Evolutionary conservation across 1,140 invertebrate genomes (phyloP), one percentile per base, ranked within the genome.

Genomic region (Teleogryllus occipitalis): DNA sequence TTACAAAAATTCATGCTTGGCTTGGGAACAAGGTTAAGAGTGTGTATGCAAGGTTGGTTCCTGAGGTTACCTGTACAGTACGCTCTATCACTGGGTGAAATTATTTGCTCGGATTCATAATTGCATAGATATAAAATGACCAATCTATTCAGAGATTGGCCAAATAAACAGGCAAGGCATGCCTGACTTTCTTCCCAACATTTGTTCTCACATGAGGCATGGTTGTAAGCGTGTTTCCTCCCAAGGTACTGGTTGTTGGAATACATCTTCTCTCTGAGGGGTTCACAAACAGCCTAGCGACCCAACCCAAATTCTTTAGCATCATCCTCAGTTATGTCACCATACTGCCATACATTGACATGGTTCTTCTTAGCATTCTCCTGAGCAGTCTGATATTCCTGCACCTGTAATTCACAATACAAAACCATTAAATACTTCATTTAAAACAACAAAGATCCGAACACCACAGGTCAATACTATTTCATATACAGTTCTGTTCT

Each of bases 241-340:
- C 15, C 15, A 22, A 15, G 15, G 14, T 46, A 74, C 73, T 21
- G 73, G 27, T 74, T n/a, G 75, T 15, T 76, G 21, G 22, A 76
- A 39, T 39, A 76, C 46, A 14, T 76, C 46, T 39, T 39, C 22
- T 14, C 75, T 76, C n/a, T 76, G 75, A 39, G 46, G 46, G 12
- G 15, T 15, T 21, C 46, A 8, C 27, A 39, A 39, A 27, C 7
- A 39, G 46, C 39, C 76, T 77, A 77, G n/a, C 46, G 47, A 22
- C 76, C 76, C 47, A 84, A 80, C 65, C 93, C 94, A 87, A 96
- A 96, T 87, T 97, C 95, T 81, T 92, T 92, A n/a, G 95, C 94
- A 87, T 98, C 96, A 83, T 98, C 97, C 82, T 96, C 96, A 79
- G 94, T 96, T 84, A 98, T 95, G 85, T 99, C 97, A 21, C 97